A percentile compares a stretch with the other conserved stretches of the same genome.
These are phyloP conservation scores for Euthynnus affinis DNA, from an alignment of 2,797 vertebrate genomes.

Conservation along the genomic window DNA sequence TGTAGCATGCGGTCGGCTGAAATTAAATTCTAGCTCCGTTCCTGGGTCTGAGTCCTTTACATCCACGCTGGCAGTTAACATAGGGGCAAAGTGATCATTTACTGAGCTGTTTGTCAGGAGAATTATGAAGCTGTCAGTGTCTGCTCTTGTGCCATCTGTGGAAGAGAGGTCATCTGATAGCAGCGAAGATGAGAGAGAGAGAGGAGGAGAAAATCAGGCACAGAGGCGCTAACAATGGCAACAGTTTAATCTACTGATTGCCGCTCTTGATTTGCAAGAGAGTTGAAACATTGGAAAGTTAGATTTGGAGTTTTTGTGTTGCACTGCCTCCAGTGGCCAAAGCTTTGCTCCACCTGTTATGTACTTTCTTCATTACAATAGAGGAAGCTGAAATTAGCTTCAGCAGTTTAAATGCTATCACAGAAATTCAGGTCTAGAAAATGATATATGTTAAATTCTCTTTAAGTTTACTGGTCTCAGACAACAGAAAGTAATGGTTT, in stretches of 20 bases:
- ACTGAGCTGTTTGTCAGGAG: conserved; percentile 73
- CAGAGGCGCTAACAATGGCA: conserved; percentile 45
- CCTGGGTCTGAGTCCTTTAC: conserved; percentile 47
- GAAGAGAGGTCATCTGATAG: conserved; percentile 80
- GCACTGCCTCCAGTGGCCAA: conserved; percentile 60
- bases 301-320: conserved; percentile 32
- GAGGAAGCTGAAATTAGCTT: neutral
- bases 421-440: too few species aligned
- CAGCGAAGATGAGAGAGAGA: conserved; percentile 57
- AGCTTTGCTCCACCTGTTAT: conserved; percentile 11
- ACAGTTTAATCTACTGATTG: conserved; percentile 80
- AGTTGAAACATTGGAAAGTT: conserved; percentile 73
- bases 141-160: conserved; percentile 54
- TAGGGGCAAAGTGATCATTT: conserved; percentile 64
- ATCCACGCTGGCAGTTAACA: conserved; percentile 50
- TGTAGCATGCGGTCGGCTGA: conserved; percentile 49
- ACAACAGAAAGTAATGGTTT: too few species aligned
- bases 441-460: too few species aligned
- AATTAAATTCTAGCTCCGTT: conserved; percentile 62
- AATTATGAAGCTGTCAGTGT: conserved; percentile 72
- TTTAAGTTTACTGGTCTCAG: too few species aligned
- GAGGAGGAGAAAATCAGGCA: conserved; percentile 57
- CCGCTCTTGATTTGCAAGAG: conserved; percentile 89
- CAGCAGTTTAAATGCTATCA: too few species aligned
- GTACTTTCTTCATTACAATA: neutral